phyloP scores from a whole-genome alignment of 2,888 invertebrate genomes.

The Pimpla rufipes region DNA sequence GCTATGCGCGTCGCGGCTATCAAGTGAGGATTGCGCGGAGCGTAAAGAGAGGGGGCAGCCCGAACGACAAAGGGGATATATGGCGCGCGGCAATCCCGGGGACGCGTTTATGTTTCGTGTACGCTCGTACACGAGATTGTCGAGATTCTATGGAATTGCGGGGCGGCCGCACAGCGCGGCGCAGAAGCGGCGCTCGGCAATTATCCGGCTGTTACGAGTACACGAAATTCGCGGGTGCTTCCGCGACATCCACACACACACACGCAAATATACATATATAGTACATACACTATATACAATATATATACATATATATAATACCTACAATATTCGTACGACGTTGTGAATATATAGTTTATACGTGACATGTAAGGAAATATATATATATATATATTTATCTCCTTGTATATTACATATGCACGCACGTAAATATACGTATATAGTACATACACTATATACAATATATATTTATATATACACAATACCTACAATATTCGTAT shows the following conservation, averaged over 20 bases:
- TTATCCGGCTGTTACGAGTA: slow-evolving; percentile 56
- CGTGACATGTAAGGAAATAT: too few relatives aligned
- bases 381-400: too few relatives aligned
- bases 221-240: slow-evolving; percentile 49
- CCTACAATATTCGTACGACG: too few relatives aligned
- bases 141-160: slow-evolving; percentile 31
- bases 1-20: neutral
- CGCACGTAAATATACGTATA: neutral
- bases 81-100: neutral
- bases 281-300: neutral
- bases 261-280: neutral
- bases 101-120: neutral
- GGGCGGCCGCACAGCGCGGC: neutral
- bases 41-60: neutral
- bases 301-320: neutral
- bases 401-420: neutral
- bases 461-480: too few relatives aligned
- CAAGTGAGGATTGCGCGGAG: neutral
- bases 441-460: too few relatives aligned
- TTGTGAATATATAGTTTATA: too few relatives aligned
- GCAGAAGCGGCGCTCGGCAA: slow-evolving; percentile 42
- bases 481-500: too few relatives aligned
- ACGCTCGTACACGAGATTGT: slow-evolving; percentile 24
- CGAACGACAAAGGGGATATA: neutral
- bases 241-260: slow-evolving; percentile 24